Evolutionary conservation across 2,113 vertebrate species (phyloP).

Genomic region (Labrus mixtus): DNA sequence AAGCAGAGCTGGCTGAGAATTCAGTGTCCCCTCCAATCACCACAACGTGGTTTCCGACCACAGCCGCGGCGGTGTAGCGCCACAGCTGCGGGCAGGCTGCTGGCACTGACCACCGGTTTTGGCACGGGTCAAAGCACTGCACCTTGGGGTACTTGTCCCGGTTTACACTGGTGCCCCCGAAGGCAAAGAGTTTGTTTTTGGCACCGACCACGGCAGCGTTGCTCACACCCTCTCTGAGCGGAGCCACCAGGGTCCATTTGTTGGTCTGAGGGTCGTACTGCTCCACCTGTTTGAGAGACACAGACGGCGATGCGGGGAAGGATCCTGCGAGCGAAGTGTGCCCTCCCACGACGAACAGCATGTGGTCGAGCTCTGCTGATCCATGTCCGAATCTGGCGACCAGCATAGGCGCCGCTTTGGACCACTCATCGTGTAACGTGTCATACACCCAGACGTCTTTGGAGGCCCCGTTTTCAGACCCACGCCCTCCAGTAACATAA

Average conservation of each 20-base stretch:
- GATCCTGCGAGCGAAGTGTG: constrained; percentile 87
- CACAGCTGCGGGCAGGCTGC: constrained; percentile 87
- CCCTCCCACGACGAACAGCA: constrained; percentile 87
- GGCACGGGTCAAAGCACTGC: constrained; percentile 87
- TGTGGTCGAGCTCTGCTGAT: constrained; percentile 86
- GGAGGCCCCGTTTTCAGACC: constrained; percentile 88
- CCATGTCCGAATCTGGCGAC: constrained; percentile 88
- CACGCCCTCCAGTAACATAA: constrained; percentile 87
- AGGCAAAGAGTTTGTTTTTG: constrained; percentile 89
- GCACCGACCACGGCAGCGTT: constrained; percentile 88
- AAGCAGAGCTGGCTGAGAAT: constrained; percentile 88
- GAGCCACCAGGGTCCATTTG: constrained; percentile 88
- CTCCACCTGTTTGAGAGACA: constrained; percentile 89
- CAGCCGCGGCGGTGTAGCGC: constrained; percentile 88
- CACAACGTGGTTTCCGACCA: constrained; percentile 86
- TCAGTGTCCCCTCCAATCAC: constrained; percentile 89
- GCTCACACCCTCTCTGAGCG: constrained; percentile 88
- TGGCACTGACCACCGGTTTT: constrained; percentile 87
- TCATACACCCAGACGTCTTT: constrained; percentile 91
- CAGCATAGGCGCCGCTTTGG: constrained; percentile 87
- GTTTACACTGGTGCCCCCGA: constrained; percentile 88
- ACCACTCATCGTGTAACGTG: constrained; percentile 89
- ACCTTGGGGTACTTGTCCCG: constrained; percentile 88
- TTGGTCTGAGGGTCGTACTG: constrained; percentile 89
- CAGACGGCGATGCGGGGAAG: constrained; percentile 88